Evolutionary conservation across 2,888 invertebrate species (phyloP).

Genomic region (Lasioglossum figueresi): DNA sequence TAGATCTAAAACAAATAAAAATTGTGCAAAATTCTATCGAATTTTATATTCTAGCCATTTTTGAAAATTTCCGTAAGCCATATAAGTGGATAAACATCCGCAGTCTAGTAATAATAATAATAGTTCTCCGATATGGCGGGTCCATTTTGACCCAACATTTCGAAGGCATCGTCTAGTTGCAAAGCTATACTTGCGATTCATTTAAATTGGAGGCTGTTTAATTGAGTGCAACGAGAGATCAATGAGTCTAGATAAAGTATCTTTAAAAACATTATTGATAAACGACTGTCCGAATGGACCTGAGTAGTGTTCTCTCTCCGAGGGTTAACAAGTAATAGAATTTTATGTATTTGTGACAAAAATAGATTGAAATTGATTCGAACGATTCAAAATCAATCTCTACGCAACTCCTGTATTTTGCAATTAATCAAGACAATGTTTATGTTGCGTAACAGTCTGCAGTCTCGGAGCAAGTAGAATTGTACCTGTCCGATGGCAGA

Average conservation of each 20-base stretch:
- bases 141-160: background rate
- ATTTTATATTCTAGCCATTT: too few relatives aligned
- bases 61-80: too few relatives aligned
- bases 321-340: too few relatives aligned
- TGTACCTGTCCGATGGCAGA: conserved; percentile 77
- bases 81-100: too few relatives aligned
- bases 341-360: too few relatives aligned
- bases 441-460: background rate
- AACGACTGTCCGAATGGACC: background rate
- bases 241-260: background rate
- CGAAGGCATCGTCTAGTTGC: background rate
- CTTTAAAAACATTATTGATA: background rate
- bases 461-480: background rate
- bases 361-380: background rate
- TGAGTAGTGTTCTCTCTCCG: background rate
- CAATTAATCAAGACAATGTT: background rate
- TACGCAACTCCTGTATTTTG: too few relatives aligned
- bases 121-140: background rate
- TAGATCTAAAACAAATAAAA: too few relatives aligned
- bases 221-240: conserved; percentile 1
- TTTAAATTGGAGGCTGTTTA: background rate
- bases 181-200: background rate
- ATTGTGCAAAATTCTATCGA: too few relatives aligned
- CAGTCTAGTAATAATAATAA: background rate
- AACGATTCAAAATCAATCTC: background rate